A percentile compares a stretch with the other conserved stretches of the same genome.
Conservation (phyloP, 2,113 vertebrate genomes). For the Cisticola juncidis region DNA sequence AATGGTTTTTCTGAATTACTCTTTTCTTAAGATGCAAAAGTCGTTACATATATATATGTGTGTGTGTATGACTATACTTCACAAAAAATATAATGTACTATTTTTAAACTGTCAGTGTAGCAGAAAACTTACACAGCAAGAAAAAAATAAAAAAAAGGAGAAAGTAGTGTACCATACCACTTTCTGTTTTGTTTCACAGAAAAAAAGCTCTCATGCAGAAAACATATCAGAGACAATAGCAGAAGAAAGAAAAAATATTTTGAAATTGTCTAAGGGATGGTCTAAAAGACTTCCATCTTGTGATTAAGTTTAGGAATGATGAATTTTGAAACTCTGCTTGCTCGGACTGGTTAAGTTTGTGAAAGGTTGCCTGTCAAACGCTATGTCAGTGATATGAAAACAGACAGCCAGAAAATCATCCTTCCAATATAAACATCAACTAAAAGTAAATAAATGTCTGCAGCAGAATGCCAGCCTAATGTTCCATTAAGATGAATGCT, state of each 20-base stretch:
- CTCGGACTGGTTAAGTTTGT: neutral
- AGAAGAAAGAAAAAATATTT: neutral
- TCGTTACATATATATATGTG: neutral
- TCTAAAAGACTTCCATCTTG: neutral
- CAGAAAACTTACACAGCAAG: neutral
- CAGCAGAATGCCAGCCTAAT: slow-evolving; percentile 35
- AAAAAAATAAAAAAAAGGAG: neutral
- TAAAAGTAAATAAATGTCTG: slow-evolving; percentile 41
- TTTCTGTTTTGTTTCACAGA: neutral
- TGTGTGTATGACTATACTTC: neutral
- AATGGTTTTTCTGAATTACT: neutral
- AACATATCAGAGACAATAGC: neutral
- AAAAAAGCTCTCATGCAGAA: neutral
- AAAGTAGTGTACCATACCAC: neutral
- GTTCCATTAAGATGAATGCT: slow-evolving; percentile 29
- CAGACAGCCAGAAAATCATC: slow-evolving; percentile 44
- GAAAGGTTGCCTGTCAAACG: slow-evolving; percentile 31
- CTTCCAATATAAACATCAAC: slow-evolving; percentile 32
- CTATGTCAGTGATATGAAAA: slow-evolving; percentile 21
- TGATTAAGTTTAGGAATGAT: slow-evolving; percentile 5
- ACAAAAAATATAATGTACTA: neutral
- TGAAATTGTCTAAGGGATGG: neutral
- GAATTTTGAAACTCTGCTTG: slow-evolving; percentile 26
- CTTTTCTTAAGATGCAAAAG: neutral
- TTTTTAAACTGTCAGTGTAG: neutral